Base-by-base conservation (phyloP, 2,113 vertebrate genomes). In the Corythaeola cristata region DNA sequence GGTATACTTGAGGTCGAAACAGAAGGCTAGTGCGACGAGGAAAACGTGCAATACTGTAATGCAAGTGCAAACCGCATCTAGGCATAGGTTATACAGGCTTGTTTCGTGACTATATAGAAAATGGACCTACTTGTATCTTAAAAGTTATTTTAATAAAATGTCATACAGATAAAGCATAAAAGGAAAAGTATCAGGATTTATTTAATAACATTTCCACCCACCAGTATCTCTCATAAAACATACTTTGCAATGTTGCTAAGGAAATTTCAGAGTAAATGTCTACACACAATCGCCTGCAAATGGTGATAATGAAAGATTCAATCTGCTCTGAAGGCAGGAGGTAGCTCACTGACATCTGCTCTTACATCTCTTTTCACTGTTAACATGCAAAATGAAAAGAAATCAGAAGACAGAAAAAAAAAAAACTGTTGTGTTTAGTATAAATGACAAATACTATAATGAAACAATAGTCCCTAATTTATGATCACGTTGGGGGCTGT, bases 311-410 rank as follows among this genome's bases (percentile, higher is more conserved):
- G 12, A 78, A 96, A 87, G 60, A 80, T 71, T 86, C 55, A 85
- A 49, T 95, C 84, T 93, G 84, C 72, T 96, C 78, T 71, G 91
- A 88, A 97, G 82, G 62, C 75, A 95, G 77, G 37, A 58, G 22
- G 22, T 86, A 52, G 50, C 35, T 76, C 52, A 59, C 0, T 14
- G 13, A 84, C 84, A 92, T 77, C 55, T 95, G 75, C 22, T 95
- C 37, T 82, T 59, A 35, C 9, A 63, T 67, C 39, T 81, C 15
- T 83, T 39, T 76, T 94, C 77, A 72, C 27, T 72, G 52, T 80
- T 96, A 88, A 58, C 32, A 62, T 14, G 45, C 14, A 71, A 56
- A 90, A 71, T 20, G 35, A 52, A 92, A 85, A 30, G 85, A 96
- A 97, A 56, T 5, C 28, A 82, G n/a, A 45, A 83, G 35, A 78